Percentiles rank a stretch among this genome's conserved stretches.
These are phyloP conservation scores for Ormyrus labotus DNA, from an alignment of 2,888 invertebrate genomes.

Conservation along the genomic window DNA sequence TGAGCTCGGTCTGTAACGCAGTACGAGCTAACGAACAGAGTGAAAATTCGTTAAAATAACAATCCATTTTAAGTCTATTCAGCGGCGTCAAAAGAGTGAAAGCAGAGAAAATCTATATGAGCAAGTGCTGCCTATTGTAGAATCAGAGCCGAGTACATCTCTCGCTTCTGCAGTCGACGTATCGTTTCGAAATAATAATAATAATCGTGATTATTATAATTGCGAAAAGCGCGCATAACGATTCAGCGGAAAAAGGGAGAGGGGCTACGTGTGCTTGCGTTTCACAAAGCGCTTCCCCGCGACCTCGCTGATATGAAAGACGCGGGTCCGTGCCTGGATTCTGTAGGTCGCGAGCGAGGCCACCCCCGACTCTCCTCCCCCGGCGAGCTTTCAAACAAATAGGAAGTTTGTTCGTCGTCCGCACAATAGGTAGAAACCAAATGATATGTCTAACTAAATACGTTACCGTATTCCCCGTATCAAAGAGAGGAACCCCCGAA, in stretches of 20 bases:
- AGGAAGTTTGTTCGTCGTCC: slow-evolving; percentile 72
- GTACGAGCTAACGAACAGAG: background rate
- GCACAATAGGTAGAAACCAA: slow-evolving; percentile 74
- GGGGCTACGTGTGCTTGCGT: slow-evolving; percentile 45
- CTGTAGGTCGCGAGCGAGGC: slow-evolving; percentile 48
- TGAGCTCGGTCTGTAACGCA: background rate
- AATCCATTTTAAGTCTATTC: slow-evolving; percentile 31
- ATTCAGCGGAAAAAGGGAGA: slow-evolving; percentile 26
- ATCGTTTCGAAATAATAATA: slow-evolving; percentile 56
- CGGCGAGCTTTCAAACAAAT: slow-evolving; percentile 71
- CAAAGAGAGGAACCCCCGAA: slow-evolving; percentile 70
- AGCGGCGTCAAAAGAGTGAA: slow-evolving; percentile 22
- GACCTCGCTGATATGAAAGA: slow-evolving; percentile 58
- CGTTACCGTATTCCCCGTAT: slow-evolving; percentile 69
- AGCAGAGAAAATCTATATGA: slow-evolving; percentile 45
- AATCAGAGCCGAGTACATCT: slow-evolving; percentile 45
- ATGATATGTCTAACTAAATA: slow-evolving; percentile 75
- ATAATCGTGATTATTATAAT: slow-evolving; percentile 51
- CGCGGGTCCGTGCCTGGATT: slow-evolving; percentile 36
- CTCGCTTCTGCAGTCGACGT: slow-evolving; percentile 46
- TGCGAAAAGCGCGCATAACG: slow-evolving; percentile 54
- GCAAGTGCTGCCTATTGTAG: slow-evolving; percentile 44
- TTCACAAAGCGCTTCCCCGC: slow-evolving; percentile 56
- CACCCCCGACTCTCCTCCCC: slow-evolving; percentile 20
- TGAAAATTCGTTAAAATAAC: slow-evolving; percentile 20